Percentiles rank a stretch among this genome's conserved stretches.
phyloP scores from a whole-genome alignment of 1,140 invertebrate species.

The Drosophila pruinosa region DNA sequence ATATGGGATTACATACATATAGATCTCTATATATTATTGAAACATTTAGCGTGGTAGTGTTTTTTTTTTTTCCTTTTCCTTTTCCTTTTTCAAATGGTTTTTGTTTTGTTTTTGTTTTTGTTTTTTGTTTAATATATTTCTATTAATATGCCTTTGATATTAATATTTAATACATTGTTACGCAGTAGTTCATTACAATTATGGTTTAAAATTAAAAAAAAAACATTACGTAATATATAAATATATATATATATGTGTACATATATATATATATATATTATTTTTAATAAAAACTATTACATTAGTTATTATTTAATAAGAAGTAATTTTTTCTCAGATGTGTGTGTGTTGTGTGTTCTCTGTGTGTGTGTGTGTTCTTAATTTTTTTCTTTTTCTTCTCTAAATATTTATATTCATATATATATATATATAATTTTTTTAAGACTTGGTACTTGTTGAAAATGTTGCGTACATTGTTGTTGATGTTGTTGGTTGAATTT shows the following conservation, averaged over 20 bases:
- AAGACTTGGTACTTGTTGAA: conserved; percentile 40
- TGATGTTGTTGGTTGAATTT: neutral
- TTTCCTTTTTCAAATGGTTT: conserved; percentile 26
- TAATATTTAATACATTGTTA: conserved; percentile 72
- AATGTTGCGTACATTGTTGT: conserved; percentile 22
- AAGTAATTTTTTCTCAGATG: conserved; percentile 52
- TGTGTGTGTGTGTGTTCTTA: conserved; percentile 21
- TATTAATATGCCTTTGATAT: conserved; percentile 70
- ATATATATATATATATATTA: conserved; percentile 30
- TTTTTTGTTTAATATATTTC: conserved; percentile 53
- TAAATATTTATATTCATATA: conserved; percentile 13
- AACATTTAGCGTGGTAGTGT: conserved; percentile 68
- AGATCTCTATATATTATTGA: conserved; percentile 68
- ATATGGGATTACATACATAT: conserved; percentile 63
- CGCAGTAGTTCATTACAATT: conserved; percentile 68
- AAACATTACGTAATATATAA: conserved; percentile 41
- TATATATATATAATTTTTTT: conserved; percentile 18
- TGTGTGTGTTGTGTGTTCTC: conserved; percentile 2
- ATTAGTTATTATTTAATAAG: conserved; percentile 70
- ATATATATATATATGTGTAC: neutral
- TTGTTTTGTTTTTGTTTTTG: conserved; percentile 18
- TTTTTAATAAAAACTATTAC: conserved; percentile 73
- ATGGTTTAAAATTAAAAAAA: conserved; percentile 67
- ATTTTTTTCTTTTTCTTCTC: conserved; percentile 2
- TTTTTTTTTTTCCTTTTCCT: conserved; percentile 26